A percentile compares a stretch with the other conserved stretches of the same genome.
These are phyloP conservation scores for Gymnothorax javanicus DNA, from an alignment of 2,797 vertebrate species.

Conservation along the genomic window DNA sequence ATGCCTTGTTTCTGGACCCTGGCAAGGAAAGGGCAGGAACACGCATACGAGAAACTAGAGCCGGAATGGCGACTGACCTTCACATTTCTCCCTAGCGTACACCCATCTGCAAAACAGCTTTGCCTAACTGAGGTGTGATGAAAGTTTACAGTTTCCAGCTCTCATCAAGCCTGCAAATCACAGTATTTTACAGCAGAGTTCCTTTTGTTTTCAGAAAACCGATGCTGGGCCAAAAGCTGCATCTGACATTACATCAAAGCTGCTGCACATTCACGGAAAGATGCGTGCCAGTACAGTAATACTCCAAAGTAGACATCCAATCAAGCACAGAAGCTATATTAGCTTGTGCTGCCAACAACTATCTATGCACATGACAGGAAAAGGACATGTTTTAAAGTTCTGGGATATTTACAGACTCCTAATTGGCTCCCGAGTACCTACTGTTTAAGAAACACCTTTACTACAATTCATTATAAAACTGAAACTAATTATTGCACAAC, in stretches of 20 bases:
- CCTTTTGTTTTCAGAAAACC: neutral
- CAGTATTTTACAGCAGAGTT: neutral
- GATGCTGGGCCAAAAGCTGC: neutral
- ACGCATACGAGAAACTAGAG: neutral
- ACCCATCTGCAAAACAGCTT: neutral
- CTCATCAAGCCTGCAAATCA: neutral
- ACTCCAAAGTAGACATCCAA: no score
- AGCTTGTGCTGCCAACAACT: neutral
- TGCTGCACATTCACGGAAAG: neutral
- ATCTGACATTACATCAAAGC: neutral
- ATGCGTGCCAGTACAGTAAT: neutral
- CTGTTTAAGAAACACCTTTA: neutral
- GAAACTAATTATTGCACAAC: neutral
- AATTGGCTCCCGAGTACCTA: neutral
- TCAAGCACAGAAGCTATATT: no score
- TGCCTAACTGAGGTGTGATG: neutral
- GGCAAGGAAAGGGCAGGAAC: neutral
- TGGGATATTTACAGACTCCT: neutral
- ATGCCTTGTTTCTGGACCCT: neutral
- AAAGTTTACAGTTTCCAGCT: neutral
- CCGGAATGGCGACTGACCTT: neutral
- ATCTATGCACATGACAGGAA: neutral
- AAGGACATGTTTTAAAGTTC: neutral
- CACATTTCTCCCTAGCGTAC: neutral
- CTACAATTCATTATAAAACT: neutral